Base-by-base conservation (phyloP, 2,797 vertebrate species). In the Dendrocincla fuliginosa region DNA sequence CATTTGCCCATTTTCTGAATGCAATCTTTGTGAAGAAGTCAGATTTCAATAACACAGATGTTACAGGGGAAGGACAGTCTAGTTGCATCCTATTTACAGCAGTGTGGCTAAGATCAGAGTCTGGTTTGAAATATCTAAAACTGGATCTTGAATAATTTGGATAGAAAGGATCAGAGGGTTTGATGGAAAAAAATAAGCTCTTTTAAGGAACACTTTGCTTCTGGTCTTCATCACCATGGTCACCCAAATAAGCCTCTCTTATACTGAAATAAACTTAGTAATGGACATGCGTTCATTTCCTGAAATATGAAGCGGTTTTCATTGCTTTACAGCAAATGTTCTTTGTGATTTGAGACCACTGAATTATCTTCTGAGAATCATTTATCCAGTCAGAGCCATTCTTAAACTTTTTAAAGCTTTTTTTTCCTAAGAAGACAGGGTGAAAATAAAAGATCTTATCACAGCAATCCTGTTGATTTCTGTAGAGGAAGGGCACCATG, bases 11-110 rank as follows among this genome's bases (percentile, higher is more conserved):
- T 95, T 87, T 89, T 30, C 67, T 93, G 84, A 96, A 95, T 74
- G 32, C 10, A 84, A 63, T 87, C 93, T 68, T 90, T 96, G 81
- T 90, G 73, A 56, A 61, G 37, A 42, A 94, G 33, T 82, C 63
- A 52, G 41, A 77, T 89, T 93, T 89, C 83, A 90, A n/a, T 64
- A 79, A 76, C 44, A 87, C 80, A 95, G 70, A 84, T 90, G 84
- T 89, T 91, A 67, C 20, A 81, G 52, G 39, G 70, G 22, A 87
- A 86, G 56, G 42, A 79, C 67, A 84, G 69, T 52, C 71, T 65
- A 76, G 12, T 87, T 95, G 47, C 55, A 84, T 81, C 67, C 41
- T 94, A 76, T 89, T 92, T 92, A 76, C 56, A 87, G 50, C 23
- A 65, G 17, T 13, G 6, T 41, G 68, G 79, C 27, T 25, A 59